Evolutionary conservation across 2,113 vertebrate species (phyloP).

Genomic region (Anoura caudifer): DNA sequence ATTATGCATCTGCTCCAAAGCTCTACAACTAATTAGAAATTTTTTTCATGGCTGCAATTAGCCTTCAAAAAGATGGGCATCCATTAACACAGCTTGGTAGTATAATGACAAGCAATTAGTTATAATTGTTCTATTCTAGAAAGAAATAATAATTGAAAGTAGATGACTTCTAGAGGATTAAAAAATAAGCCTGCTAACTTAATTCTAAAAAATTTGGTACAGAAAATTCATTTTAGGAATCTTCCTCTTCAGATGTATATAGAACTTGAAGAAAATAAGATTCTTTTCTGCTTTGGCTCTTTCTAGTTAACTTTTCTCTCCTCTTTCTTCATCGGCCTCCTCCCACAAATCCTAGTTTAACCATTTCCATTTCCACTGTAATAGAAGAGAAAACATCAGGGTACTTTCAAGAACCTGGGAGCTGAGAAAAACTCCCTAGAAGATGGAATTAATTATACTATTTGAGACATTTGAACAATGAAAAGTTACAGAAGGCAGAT

Average conservation of each 20-base stretch:
- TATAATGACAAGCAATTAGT: conserved; percentile 57
- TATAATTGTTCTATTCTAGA: conserved; percentile 43
- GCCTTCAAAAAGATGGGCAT: conserved; percentile 42
- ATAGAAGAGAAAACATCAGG: neutral
- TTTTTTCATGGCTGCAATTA: conserved; percentile 52
- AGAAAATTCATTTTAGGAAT: neutral
- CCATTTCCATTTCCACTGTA: neutral
- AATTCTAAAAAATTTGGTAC: neutral
- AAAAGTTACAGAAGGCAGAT: neutral
- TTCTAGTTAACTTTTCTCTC: neutral
- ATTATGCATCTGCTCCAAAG: conserved; percentile 28
- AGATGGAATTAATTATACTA: neutral
- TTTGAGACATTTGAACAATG: neutral
- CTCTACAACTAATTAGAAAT: conserved; percentile 58
- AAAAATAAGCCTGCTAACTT: neutral
- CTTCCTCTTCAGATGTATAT: neutral
- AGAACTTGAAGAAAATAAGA: neutral
- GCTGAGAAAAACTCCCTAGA: neutral
- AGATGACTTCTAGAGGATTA: neutral
- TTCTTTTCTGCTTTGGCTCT: neutral
- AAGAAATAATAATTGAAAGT: conserved; percentile 44
- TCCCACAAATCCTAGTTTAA: neutral
- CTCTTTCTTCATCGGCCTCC: neutral
- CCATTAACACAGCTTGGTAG: neutral
- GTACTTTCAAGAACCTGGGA: neutral